Evolutionary conservation across 2,797 vertebrate genomes (phyloP).

Genomic region (Tadarida brasiliensis): DNA sequence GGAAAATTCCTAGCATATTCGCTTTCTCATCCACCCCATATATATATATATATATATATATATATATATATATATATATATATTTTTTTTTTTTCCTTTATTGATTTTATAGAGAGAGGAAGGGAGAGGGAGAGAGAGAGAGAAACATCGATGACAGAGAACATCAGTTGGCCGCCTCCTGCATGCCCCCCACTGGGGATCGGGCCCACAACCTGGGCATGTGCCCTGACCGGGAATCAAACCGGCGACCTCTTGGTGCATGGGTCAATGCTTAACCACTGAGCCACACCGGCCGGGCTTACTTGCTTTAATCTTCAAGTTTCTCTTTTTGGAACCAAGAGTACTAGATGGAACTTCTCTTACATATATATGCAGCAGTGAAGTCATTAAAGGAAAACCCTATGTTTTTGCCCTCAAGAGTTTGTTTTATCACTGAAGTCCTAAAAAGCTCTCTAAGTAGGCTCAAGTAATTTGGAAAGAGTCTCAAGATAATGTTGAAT

Average conservation of each 20-base stretch:
- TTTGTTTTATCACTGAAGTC: slow-evolving; percentile 36
- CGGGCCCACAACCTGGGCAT: too few species aligned
- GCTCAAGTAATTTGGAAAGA: slow-evolving; percentile 65
- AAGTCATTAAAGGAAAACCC: background rate
- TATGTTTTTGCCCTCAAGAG: background rate
- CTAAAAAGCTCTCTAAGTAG: slow-evolving; percentile 8
- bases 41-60: background rate
- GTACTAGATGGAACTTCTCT: background rate
- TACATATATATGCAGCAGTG: background rate
- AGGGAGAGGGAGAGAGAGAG: too few species aligned
- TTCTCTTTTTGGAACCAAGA: background rate
- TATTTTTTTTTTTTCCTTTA: too few species aligned
- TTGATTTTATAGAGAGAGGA: too few species aligned
- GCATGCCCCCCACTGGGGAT: too few species aligned
- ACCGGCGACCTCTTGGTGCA: too few species aligned
- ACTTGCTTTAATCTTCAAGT: background rate
- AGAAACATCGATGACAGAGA: too few species aligned
- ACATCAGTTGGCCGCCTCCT: too few species aligned
- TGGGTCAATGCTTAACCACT: too few species aligned
- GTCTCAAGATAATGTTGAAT: slow-evolving; percentile 55
- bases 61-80: too few species aligned
- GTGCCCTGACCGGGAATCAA: too few species aligned
- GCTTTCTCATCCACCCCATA: background rate
- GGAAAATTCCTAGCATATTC: background rate
- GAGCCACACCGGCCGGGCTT: background rate